Base-by-base conservation (phyloP, 2,797 vertebrate species). In the Hemitrygon akajei region DNA sequence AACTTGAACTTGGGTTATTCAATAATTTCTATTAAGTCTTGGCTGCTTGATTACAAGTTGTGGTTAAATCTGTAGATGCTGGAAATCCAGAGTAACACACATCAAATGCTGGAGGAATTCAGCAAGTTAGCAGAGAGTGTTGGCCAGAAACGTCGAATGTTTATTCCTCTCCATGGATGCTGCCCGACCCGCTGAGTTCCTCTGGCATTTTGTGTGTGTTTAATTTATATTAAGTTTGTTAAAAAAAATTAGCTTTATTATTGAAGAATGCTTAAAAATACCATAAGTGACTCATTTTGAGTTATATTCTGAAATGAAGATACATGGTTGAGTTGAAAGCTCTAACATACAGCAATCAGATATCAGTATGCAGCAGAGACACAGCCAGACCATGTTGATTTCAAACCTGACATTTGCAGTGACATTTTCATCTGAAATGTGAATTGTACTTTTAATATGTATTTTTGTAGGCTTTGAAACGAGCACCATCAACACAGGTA, bases 391-490 rank as follows among this genome's bases (percentile, higher is more conserved):
- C n/a, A 89, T 66, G 84, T 89, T 89, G 84, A 89, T 22, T 89
- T 89, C 84, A 34, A 89, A 60, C n/a, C 60, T 89, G 84, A 89
- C 84, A 89, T 89, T 89, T 89, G 58, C 84, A n/a, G 66, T 89
- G 84, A 89, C 84, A 89, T 89, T 89, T 89, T 66, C 58, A 34
- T 66, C 84, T 66, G 84, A 66, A 89, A 89, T 66, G 60, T 89
- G 84, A 12, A 89, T 66, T 63, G n/a, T n/a, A 66, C 60, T 89
- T 34, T 86, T 11, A 86, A 86, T 86, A 82, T 25, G 58, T 86
- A 58, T 30, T n/a, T 18, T 18, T 79, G 77, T 79, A 79, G 14
- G 34, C 37, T 89, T 66, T 89, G n/a, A 89, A 66, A 30, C 30
- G 34, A 89, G 66, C 14, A 7, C 58, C 30, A 34, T 66, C n/a